These are phyloP conservation scores for Acleris literana DNA, from an alignment of 2,888 invertebrate species.

Conservation along the genomic window DNA sequence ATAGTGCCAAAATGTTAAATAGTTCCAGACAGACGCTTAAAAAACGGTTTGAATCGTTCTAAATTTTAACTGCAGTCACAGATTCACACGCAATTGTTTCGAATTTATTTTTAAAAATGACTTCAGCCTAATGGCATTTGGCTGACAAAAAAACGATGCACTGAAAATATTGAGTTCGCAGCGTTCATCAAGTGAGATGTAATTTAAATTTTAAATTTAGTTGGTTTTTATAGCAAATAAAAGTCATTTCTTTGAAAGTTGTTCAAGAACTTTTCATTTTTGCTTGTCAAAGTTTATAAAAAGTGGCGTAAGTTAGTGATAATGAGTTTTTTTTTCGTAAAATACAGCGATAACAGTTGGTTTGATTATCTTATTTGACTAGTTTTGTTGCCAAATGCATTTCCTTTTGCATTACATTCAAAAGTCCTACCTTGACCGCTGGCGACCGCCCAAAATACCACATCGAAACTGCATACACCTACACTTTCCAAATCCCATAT, in stretches of 20 bases:
- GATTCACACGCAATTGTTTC: constrained; percentile 8
- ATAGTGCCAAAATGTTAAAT: constrained; percentile 28
- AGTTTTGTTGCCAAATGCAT: not conserved
- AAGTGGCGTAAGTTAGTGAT: too few species aligned
- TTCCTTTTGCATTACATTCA: not conserved
- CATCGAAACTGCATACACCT: not conserved
- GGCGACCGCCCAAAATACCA: constrained; percentile 24
- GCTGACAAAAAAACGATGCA: constrained; percentile 3
- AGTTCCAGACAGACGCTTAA: constrained; percentile 15
- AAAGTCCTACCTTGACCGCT: constrained; percentile 26
- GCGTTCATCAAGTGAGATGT: too few species aligned
- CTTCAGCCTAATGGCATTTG: not conserved
- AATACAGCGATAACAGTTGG: not conserved
- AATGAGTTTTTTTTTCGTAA: too few species aligned
- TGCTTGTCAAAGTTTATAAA: too few species aligned
- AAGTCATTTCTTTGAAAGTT: too few species aligned
- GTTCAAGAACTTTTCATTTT: too few species aligned
- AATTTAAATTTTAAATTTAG: too few species aligned
- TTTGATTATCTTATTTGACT: not conserved
- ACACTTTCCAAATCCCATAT: not conserved
- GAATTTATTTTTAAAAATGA: constrained; percentile 25
- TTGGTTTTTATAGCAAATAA: too few species aligned
- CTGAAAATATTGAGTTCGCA: too few species aligned
- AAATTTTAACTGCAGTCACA: constrained; percentile 5
- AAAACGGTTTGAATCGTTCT: constrained; percentile 13